Base-by-base conservation (phyloP, 2,888 invertebrate species). In the Dasypogon diadema region DNA sequence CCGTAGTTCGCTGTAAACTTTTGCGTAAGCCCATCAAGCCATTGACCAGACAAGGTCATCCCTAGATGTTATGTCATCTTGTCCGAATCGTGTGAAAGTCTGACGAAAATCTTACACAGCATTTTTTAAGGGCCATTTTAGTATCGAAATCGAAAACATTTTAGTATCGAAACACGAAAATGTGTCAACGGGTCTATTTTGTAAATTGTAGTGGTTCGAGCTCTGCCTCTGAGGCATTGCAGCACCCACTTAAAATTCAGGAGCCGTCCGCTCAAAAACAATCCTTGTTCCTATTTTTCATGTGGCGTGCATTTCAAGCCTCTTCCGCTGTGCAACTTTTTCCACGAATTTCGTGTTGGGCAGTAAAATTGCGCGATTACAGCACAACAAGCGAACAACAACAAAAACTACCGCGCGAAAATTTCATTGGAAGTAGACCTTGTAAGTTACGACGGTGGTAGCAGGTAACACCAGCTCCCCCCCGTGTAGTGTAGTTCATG, bases 391-490 rank as follows among this genome's bases (percentile, higher is more conserved):
- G 18, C 12, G 10, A 21, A n/a, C 24, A 72, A 54, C 54, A 55
- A 26, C 51, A 54, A 21, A 30, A 54, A 51, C 26, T 6, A 22
- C 12, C 10, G 4, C 48, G 6, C 16, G 54, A 24, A 30, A 18
- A 51, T 70, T 70, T 70, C 30, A 48, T 70, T 54, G 70, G 70
- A 72, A 72, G 46, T 34, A 72, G 24, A 72, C 51, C 68, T 70
- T 70, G 24, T 54, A 24, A 70, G 48, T 70, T 46, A 51, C 24
- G 12, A n/a, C 42, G 60, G 37, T 60, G 37, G 60, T 37, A 42
- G n/a, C 42, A 12, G 12, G 12, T 42, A 42, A 12, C 42, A 42
- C 2, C 42, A 12, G 12, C n/a, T 12, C 3, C 2, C 12, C 12
- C 34, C 0, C 5, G 10, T 30, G 10, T 16, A 70, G 30, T 24